Evolutionary conservation across 2,797 vertebrate species (phyloP), one percentile per base, ranked within the genome.

Genomic region (Delichon dasypus): DNA sequence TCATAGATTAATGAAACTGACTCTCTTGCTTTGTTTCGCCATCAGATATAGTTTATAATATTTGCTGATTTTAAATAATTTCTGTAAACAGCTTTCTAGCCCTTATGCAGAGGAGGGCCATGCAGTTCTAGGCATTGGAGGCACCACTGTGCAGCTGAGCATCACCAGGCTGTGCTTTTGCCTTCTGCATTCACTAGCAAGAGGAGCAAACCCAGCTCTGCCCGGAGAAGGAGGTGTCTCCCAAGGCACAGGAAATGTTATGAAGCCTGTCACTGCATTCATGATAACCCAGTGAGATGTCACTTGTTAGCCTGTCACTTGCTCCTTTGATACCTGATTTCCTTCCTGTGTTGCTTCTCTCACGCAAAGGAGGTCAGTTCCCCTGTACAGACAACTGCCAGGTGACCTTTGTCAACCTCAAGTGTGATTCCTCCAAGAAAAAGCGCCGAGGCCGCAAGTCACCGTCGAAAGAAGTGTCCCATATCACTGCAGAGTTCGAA

Each of bases 351-450:
- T 86, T 48, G 50, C 77, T 94, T 92, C 85, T 89, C 45, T 89
- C n/a, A 9, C 20, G 55, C 90, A 88, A 96, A 98, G 98, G 97
- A 85, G 96, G 98, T 54, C 98, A 98, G 85, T 98, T 98, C 96
- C 98, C 98, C 72, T 98, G 98, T 90, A 98, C 98, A 72, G 99
- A 99, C 32, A 98, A 99, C 97, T 99, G 99, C 97, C 99, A 98
- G 57, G 98, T 99, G 73, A 99, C 98, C 5, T 99, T 99, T 32
- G 98, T 99, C 91, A 99, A 99, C 80, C 98, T 99, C 73, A 99
- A 99, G 95, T 99, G 99, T 0, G 99, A 99, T 95, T 99, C 99
- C 7, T 99, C 99, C 13, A 99, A 99, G 98, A 99, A 99, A 93
- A 98, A 98, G 26, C 95, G 98, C 8, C 98, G 99, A 18, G 99